Evolutionary conservation across 2,888 invertebrate species (phyloP), one percentile per base, ranked within the genome.

Genomic region (Megamerina dolium): DNA sequence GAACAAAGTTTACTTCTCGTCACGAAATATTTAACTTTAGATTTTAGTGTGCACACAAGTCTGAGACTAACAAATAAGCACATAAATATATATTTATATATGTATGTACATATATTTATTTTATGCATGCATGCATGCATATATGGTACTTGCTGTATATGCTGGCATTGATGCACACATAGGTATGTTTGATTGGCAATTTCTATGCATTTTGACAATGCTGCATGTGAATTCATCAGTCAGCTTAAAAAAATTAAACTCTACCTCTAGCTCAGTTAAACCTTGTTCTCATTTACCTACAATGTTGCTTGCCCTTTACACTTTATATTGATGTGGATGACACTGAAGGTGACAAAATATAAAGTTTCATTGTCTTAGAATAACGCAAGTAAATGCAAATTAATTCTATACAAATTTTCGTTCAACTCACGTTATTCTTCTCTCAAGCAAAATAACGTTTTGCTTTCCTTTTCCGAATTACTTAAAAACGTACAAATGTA

Each of bases 11-110:
- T 55, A 51, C 57, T 52, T 51, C 53, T 51, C 53, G 50, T 54
- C 56, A 57, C 48, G 50, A 56, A 59, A 55, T 58, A 63, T 62
- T 63, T 60, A 59, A 59, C 57, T 59, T 59, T 53, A 58, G 62
- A 62, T 62, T 61, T 62, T 58, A 58, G 56, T 57, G 30, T 44
- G 46, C 33, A 49, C 45, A 52, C 29, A 31, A 32, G 19, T n/a
- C 29, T 31, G 40, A 20, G 27, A 27, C 19, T 41, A 19, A 27
- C 41, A 40, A 31, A 23, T 20, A 40, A 39, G 38, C 20, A 43
- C 37, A 36, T 31, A 48, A 38, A 37, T 32, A 37, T 19, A 13
- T 34, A 34, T 23, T 39, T 19, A 45, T 19, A 39, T 29, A 45
- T 37, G 37, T 18, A 23, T 37, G 13, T 18, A 37, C 38, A 37